Percentiles rank a stretch among this genome's conserved stretches.
Evolutionary conservation across 1,140 invertebrate species (phyloP).

Genomic region (Oppia nitens): DNA sequence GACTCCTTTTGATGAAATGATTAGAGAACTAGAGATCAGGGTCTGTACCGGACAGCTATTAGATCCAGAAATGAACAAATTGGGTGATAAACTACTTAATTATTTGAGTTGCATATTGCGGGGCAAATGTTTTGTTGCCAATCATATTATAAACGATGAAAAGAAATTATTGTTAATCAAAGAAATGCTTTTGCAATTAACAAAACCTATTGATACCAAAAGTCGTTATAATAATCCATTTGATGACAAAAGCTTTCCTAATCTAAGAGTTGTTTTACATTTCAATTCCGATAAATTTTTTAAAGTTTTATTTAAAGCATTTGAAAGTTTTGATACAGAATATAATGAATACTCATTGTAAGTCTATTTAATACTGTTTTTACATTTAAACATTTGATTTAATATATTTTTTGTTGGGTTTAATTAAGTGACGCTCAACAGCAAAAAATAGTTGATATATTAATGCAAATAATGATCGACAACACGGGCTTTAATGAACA

Average conservation of each 20-base stretch:
- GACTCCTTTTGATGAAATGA: constrained; percentile 47
- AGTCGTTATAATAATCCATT: constrained; percentile 24
- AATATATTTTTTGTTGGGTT: constrained; percentile 10
- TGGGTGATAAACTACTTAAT: constrained; percentile 79
- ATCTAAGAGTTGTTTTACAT: constrained; percentile 49
- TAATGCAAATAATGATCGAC: constrained; percentile 54
- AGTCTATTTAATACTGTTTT: constrained; percentile 15
- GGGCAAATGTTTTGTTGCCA: no score
- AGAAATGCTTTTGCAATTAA: neutral
- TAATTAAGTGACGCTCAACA: constrained; percentile 5
- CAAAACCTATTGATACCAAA: neutral
- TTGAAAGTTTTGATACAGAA: constrained; percentile 62
- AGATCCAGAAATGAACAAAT: constrained; percentile 22
- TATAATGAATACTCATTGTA: constrained; percentile 49
- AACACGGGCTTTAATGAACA: constrained; percentile 43
- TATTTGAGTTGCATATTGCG: constrained; percentile 77
- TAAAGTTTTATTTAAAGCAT: constrained; percentile 70
- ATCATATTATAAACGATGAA: constrained; percentile 42
- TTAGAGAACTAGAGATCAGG: constrained; percentile 24
- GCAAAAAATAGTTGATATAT: constrained; percentile 60
- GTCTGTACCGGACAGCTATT: constrained; percentile 16
- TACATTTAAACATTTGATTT: constrained; percentile 13
- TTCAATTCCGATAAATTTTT: constrained; percentile 78
- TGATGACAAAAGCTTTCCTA: no score
- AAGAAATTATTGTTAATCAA: neutral